Evolutionary conservation across 53 echinoderm and acorn worm species (phyloP).

Genomic region (Astropecten irregularis): DNA sequence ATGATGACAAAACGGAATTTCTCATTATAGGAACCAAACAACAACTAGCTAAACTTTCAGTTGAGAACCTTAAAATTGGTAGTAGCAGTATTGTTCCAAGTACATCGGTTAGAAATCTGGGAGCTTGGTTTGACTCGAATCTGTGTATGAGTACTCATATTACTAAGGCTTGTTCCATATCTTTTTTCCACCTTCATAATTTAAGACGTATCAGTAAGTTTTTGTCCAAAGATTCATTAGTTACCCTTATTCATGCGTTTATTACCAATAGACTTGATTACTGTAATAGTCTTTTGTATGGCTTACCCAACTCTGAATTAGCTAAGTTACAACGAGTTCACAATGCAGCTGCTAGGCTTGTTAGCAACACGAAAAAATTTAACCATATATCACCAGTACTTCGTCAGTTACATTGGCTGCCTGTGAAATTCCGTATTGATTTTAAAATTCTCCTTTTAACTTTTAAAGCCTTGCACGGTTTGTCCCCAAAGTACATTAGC

Average conservation of each 20-base stretch:
- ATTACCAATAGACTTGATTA: conserved; percentile 12
- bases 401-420: too few relatives aligned
- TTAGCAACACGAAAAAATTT: not conserved
- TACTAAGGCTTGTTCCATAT: not conserved
- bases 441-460: too few relatives aligned
- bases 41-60: not conserved
- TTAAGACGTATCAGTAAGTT: too few relatives aligned
- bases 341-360: not conserved
- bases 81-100: not conserved
- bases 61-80: not conserved
- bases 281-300: conserved; percentile 7
- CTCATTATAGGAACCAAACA: conserved; percentile 3
- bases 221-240: not conserved
- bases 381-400: not conserved
- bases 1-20: conserved; percentile 31
- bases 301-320: not conserved
- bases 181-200: too few relatives aligned
- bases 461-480: too few relatives aligned
- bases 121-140: not conserved
- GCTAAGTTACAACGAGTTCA: not conserved
- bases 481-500: too few relatives aligned
- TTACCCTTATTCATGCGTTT: not conserved
- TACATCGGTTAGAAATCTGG: not conserved
- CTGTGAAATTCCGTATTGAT: too few relatives aligned
- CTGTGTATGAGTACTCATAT: not conserved